Base-by-base conservation (phyloP, 1,140 invertebrate species). In the Globodera rostochiensis region DNA sequence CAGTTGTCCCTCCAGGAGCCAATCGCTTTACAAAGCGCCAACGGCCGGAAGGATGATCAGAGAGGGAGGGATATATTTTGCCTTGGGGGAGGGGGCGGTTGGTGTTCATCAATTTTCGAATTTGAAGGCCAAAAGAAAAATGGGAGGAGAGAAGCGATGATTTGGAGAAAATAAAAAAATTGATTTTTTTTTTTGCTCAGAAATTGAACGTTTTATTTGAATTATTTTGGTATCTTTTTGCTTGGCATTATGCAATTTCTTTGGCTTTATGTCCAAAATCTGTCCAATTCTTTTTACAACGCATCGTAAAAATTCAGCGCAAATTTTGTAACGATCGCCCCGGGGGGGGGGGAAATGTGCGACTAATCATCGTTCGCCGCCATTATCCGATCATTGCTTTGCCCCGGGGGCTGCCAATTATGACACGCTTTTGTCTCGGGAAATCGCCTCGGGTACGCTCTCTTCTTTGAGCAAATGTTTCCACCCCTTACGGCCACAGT, bases 11-110 rank as follows among this genome's bases (percentile, higher is more conserved):
- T 5, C 13, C 9, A 47, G 57, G 57, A 19, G 11, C 57, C 11
- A 64, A 64, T 19, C 57, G 7, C 69, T 71, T 71, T 71, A 71
- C 69, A 71, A 64, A 47, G 36, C 36, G 36, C 69, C 36, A 71
- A 71, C 25, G 69, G 46, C 9, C 69, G 69, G 69, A 71, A 45
- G 36, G n/a, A 36, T 47, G 36, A 47, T 36, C 69, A 21, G 69
- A 25, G n/a, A 36, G 69, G 46, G 69, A 19, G 9, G 67, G 67
- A 70, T 36, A 36, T 36, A 36, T 36, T 36, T 36, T 36, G 36
- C 36, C 36, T 36, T 36, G 9, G 67, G n/a, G 67, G 19, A 70
- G 67, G 67, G 36, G 67, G 67, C 50, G 50, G 50, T 7, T 11
- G 15, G 57, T 64, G 57, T 64, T 64, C 57, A 64, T 64, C 57